Evolutionary conservation across 2,797 vertebrate genomes (phyloP).

Genomic region (Sebastes oblongus): DNA sequence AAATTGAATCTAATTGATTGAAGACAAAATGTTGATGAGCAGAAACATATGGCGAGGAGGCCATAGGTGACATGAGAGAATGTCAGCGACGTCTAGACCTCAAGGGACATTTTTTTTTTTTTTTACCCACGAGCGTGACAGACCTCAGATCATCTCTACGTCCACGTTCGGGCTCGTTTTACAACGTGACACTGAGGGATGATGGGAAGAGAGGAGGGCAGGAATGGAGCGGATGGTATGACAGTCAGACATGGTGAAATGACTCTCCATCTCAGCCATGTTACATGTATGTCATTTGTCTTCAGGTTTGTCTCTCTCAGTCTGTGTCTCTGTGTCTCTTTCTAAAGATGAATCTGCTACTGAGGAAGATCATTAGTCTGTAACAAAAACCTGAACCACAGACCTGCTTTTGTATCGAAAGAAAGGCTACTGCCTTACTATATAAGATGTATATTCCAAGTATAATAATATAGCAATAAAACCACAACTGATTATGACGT

Average conservation of each 20-base stretch:
- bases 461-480: too few relatives aligned
- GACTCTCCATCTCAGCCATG: slow-evolving; percentile 14
- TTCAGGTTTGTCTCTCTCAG: background rate
- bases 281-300: slow-evolving; percentile 42
- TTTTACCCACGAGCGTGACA: background rate
- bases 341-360: slow-evolving; percentile 25
- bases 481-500: too few relatives aligned
- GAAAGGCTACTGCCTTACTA: background rate
- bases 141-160: slow-evolving; percentile 53
- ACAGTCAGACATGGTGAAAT: slow-evolving; percentile 36
- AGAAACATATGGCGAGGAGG: slow-evolving; percentile 49
- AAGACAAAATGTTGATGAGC: slow-evolving; percentile 43
- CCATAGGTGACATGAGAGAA: slow-evolving; percentile 45
- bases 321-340: background rate
- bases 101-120: background rate
- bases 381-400: slow-evolving; percentile 26
- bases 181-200: slow-evolving; percentile 61
- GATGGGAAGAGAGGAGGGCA: slow-evolving; percentile 33
- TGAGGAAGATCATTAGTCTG: slow-evolving; percentile 34
- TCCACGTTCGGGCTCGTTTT: slow-evolving; percentile 6
- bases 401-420: background rate
- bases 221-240: slow-evolving; percentile 23
- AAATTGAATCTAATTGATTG: background rate
- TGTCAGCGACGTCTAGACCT: slow-evolving; percentile 29
- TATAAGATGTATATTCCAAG: too few relatives aligned